Percentiles rank a stretch among this genome's conserved stretches.
phyloP scores from a whole-genome alignment of 2,888 invertebrate genomes.

The Sinopyrophorus schimmeli region DNA sequence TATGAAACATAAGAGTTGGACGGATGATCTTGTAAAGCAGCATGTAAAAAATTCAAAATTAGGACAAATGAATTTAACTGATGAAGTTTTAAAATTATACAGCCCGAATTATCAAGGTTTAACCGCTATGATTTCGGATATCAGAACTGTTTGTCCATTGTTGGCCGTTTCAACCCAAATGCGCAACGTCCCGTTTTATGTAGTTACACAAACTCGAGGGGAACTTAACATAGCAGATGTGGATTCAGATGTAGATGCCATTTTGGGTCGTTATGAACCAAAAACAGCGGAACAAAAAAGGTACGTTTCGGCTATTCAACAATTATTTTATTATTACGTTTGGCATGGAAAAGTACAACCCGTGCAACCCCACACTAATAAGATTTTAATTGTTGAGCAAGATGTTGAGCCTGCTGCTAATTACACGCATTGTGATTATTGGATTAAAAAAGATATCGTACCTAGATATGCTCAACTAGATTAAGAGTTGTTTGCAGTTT shows the following conservation, averaged over 20 bases:
- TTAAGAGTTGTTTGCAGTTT: slow-evolving; percentile 56
- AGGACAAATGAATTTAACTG: slow-evolving; percentile 65
- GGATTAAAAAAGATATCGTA: slow-evolving; percentile 75
- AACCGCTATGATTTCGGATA: slow-evolving; percentile 74
- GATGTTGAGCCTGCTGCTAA: slow-evolving; percentile 67
- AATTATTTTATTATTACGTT: slow-evolving; percentile 80
- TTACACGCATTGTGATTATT: slow-evolving; percentile 76
- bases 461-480: slow-evolving; percentile 76
- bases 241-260: slow-evolving; percentile 74
- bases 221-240: slow-evolving; percentile 54
- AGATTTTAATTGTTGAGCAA: slow-evolving; percentile 71
- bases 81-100: slow-evolving; percentile 67
- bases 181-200: slow-evolving; percentile 70
- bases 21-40: slow-evolving; percentile 65
- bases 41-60: slow-evolving; percentile 67
- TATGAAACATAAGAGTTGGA: slow-evolving; percentile 67
- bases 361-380: slow-evolving; percentile 60
- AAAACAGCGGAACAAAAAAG: slow-evolving; percentile 73
- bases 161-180: slow-evolving; percentile 68
- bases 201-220: slow-evolving; percentile 68
- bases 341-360: slow-evolving; percentile 70
- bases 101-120: slow-evolving; percentile 69
- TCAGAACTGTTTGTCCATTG: slow-evolving; percentile 79
- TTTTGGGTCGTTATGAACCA: slow-evolving; percentile 75
- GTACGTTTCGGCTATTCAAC: slow-evolving; percentile 78